Percentiles rank a stretch among this genome's conserved stretches.
Conservation (phyloP, 30 jellyfish, hydroid and myxozoan genomes). For the Cassiopea xamachana region DNA sequence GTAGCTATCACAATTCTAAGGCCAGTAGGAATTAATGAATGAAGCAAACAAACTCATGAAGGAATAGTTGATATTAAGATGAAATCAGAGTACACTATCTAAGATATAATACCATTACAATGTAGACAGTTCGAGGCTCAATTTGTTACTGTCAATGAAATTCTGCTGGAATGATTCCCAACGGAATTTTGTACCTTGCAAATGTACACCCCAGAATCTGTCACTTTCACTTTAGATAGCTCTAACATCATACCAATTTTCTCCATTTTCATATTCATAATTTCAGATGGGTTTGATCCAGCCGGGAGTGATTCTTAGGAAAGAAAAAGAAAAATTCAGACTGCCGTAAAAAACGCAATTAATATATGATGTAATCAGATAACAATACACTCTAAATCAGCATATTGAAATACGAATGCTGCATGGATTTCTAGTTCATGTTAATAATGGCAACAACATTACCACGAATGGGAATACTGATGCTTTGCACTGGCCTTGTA, state of each 20-base stretch:
- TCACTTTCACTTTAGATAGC: conserved; percentile 3
- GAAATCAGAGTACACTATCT: background rate
- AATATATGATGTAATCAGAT: no score
- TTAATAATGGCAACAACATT: no score
- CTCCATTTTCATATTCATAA: conserved; percentile 24
- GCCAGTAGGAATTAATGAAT: background rate
- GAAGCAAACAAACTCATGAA: background rate
- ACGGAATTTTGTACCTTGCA: conserved; percentile 46
- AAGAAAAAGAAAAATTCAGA: background rate
- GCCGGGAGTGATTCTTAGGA: conserved; percentile 46
- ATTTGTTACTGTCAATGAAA: conserved; percentile 40
- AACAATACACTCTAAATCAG: no score
- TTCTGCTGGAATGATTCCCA: conserved; percentile 12
- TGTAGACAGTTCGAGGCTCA: background rate
- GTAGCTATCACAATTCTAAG: no score
- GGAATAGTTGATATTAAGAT: background rate
- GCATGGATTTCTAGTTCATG: no score
- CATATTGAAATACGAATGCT: no score
- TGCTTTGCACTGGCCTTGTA: no score
- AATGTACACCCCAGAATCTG: conserved; percentile 39
- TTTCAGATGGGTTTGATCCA: conserved; percentile 28
- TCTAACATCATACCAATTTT: conserved; percentile 64
- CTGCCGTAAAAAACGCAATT: no score
- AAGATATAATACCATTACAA: background rate
- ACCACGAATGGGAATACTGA: no score